phyloP scores from a whole-genome alignment of 2,888 invertebrate genomes.

The Steinernema carpocapsae region DNA sequence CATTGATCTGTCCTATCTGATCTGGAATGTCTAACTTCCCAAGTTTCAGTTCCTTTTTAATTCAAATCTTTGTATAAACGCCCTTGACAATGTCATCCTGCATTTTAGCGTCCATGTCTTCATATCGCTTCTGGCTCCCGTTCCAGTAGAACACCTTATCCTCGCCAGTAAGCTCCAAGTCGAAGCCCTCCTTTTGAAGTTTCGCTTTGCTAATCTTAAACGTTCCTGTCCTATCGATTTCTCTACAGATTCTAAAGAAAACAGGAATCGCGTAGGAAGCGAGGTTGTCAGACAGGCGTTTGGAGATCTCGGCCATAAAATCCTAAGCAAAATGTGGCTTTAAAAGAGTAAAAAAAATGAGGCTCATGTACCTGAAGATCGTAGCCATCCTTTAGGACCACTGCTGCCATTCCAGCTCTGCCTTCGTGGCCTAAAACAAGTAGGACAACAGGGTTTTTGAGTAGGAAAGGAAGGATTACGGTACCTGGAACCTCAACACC shows the following conservation, averaged over 20 bases:
- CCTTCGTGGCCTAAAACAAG: conserved; percentile 75
- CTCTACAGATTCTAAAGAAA: conserved; percentile 81
- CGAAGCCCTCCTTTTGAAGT: conserved; percentile 83
- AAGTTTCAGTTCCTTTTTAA: background rate
- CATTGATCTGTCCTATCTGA: too few species aligned
- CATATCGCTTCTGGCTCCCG: conserved; percentile 48
- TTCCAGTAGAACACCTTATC: conserved; percentile 78
- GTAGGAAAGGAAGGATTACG: too few species aligned
- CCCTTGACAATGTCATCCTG: conserved; percentile 57
- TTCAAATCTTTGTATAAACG: conserved; percentile 49
- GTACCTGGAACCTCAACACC: conserved; percentile 79
- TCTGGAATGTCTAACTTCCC: too few species aligned
- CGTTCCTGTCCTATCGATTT: conserved; percentile 91
- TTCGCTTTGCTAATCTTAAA: conserved; percentile 90
- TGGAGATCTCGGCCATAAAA: conserved; percentile 55
- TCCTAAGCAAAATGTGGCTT: conserved; percentile 32
- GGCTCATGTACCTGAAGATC: conserved; percentile 51
- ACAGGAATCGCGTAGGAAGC: conserved; percentile 87
- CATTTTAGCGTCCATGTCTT: conserved; percentile 49
- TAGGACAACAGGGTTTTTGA: too few species aligned
- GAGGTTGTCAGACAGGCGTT: conserved; percentile 71
- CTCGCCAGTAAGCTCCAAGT: conserved; percentile 73
- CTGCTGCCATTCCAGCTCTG: conserved; percentile 89
- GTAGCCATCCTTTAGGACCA: conserved; percentile 75
- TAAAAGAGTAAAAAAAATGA: background rate